Percentiles rank a stretch among this genome's conserved stretches.
Conservation (phyloP, 1,140 invertebrate genomes). For the Drosophila leontia region DNA sequence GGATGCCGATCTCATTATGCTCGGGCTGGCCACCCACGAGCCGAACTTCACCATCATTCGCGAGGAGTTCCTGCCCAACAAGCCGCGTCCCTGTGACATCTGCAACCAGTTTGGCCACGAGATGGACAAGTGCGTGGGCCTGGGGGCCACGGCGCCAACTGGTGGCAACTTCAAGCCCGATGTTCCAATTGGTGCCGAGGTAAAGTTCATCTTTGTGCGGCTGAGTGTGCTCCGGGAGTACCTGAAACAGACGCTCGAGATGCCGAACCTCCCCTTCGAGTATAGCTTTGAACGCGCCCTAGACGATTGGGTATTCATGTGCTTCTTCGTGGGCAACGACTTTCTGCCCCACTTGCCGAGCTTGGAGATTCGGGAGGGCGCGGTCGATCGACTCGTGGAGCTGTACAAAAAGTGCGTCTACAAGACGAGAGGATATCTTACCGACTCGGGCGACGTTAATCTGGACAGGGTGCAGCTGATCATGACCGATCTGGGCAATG, state of each 20-base stretch:
- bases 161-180: conserved; percentile 65
- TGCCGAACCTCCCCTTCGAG: conserved; percentile 96
- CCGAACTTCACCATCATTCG: conserved; percentile 99
- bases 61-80: conserved; percentile 99
- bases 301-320: conserved; percentile 99
- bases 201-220: conserved; percentile 95
- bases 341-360: conserved; percentile 99
- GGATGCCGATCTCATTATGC: conserved; percentile 99
- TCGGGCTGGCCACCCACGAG: conserved; percentile 99
- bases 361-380: conserved; percentile 98
- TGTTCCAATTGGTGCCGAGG: conserved; percentile 89
- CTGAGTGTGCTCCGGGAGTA: conserved; percentile 98
- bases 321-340: conserved; percentile 99
- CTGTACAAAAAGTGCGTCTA: conserved; percentile 98
- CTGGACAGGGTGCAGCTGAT: conserved; percentile 97
- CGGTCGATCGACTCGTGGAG: conserved; percentile 97
- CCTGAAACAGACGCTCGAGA: conserved; percentile 94
- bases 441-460: conserved; percentile 97
- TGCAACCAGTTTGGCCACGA: conserved; percentile 98
- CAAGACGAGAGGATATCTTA: conserved; percentile 97
- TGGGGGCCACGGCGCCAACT: conserved; percentile 83
- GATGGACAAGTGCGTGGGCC: conserved; percentile 96
- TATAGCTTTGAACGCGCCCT: conserved; percentile 95
- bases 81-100: conserved; percentile 97
- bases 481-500: conserved; percentile 95